Percentiles rank a stretch among this genome's conserved stretches.
These are phyloP conservation scores for Cantharis rufa DNA, from an alignment of 2,888 invertebrate genomes.

Conservation along the genomic window DNA sequence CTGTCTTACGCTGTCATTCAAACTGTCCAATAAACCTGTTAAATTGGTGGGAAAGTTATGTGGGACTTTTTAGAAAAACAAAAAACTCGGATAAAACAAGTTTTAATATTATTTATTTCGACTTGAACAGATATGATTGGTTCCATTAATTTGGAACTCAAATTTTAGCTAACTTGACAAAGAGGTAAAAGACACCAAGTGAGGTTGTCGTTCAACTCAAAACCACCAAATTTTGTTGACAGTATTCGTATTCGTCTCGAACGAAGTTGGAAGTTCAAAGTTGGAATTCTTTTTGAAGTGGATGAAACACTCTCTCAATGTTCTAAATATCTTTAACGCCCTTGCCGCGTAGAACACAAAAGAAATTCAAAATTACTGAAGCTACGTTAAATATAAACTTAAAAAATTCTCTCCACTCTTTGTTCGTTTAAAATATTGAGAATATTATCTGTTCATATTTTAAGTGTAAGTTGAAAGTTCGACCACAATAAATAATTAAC, in stretches of 20 bases:
- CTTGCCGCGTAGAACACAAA: neutral
- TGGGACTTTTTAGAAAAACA: neutral
- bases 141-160: neutral
- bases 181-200: neutral
- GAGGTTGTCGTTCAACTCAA: neutral
- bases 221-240: neutral
- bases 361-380: neutral
- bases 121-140: neutral
- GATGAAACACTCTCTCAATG: neutral
- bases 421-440: too few species aligned
- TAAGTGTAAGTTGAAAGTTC: neutral
- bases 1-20: neutral
- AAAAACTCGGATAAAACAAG: neutral
- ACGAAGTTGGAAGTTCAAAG: neutral
- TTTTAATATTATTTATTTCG: neutral
- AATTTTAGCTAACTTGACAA: neutral
- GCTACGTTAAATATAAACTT: neutral
- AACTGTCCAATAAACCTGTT: neutral
- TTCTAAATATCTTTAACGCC: neutral
- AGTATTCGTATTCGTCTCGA: neutral
- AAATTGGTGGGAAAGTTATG: neutral
- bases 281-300: neutral
- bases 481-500: neutral
- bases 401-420: neutral
- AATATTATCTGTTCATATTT: too few species aligned